Base-by-base conservation (phyloP, 1,140 invertebrate species). In the Coboldia fuscipes region DNA sequence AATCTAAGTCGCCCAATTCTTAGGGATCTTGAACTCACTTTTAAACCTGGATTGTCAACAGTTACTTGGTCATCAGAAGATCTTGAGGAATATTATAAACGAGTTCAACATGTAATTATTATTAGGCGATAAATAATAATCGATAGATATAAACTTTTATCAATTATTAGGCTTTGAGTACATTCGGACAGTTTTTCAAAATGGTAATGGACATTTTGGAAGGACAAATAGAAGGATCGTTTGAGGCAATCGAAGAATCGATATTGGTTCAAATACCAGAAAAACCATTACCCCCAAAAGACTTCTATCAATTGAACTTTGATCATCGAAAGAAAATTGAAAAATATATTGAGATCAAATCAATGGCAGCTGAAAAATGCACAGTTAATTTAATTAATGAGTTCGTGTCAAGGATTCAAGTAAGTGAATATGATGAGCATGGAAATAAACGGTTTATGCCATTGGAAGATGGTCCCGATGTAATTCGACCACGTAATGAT, bases 61-160 rank as follows among this genome's bases (percentile, higher is more conserved):
- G 65, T 85, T 13, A 79, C 73, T 0, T 89, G 83, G 83, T 71
- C 74, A 3, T 84, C 81, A 13, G 59, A 65, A 31, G 65, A 74
- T 39, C 63, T 82, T 2, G 66, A 81, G 43, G 60, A 70, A 37
- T 73, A 83, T 43, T 59, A 77, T 3, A 74, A 73, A 44, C 65
- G 71, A 52, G 61, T 65, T 7, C 40, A 41, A n/a, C 16, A 36
- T 34, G 47, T 49, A 39, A 24, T 8, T 24, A 24, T 24, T n/a
- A n/a, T 24, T 24, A 24, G 7, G 7, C n/a, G 7, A 8, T 24
- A 7, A 8, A n/a, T 24, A n/a, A 8, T 24, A 24, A 8, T 24
- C 7, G 23, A 24, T 24, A 24, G 7, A 13, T 30, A 30, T 30
- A 30, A 12, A 30, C 15, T 8, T 12, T 8, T 30, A 30, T 15